These are phyloP conservation scores for Archilochus colubris DNA, from an alignment of 2,113 vertebrate species.

Conservation along the genomic window DNA sequence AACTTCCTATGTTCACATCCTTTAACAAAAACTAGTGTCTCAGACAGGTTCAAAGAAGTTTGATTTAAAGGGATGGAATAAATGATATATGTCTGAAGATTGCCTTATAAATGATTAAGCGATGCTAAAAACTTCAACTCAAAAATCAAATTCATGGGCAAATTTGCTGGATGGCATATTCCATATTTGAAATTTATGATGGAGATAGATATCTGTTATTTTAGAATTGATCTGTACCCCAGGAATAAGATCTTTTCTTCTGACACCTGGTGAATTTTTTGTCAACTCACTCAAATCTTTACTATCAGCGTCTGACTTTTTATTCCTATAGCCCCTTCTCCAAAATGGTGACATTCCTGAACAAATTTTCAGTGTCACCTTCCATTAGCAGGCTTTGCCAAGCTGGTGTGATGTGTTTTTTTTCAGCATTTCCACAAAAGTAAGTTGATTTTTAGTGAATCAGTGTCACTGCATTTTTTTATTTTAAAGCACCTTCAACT, in stretches of 20 bases:
- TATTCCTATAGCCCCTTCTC: not conserved
- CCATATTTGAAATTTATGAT: conserved; percentile 67
- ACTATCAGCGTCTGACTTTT: not conserved
- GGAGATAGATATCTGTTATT: conserved; percentile 69
- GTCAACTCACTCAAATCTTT: not conserved
- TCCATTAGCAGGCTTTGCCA: not conserved
- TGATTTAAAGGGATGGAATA: conserved; percentile 64
- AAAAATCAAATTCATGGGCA: conserved; percentile 56
- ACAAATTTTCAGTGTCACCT: not conserved
- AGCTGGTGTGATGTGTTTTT: not conserved
- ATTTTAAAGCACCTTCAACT: not conserved
- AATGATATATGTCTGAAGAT: conserved; percentile 70
- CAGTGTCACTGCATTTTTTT: not conserved
- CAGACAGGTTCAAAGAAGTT: conserved; percentile 17
- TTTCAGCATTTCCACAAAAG: not conserved
- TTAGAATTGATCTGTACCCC: conserved; percentile 50
- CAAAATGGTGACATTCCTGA: not conserved
- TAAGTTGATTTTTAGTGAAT: conserved; percentile 17
- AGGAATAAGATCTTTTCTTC: conserved; percentile 25
- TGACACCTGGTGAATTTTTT: conserved; percentile 33
- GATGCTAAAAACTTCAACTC: conserved; percentile 66
- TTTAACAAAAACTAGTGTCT: not conserved
- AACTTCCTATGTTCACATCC: not conserved
- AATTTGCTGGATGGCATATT: conserved; percentile 62
- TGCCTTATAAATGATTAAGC: conserved; percentile 70